phyloP scores from a whole-genome alignment of 2,888 invertebrate species.

The Protonemura montana region DNA sequence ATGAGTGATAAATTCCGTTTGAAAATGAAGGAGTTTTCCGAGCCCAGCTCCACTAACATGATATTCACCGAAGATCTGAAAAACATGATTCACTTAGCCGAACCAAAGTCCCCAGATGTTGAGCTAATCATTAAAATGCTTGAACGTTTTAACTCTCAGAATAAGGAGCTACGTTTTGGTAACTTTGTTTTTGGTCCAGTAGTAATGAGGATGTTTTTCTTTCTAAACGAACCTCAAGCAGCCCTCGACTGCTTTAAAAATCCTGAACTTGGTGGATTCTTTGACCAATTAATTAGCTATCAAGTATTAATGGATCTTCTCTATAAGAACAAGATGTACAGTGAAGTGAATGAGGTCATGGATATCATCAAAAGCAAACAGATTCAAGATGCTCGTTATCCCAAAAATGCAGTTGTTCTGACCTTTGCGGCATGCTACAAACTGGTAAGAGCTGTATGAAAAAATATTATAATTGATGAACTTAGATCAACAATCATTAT shows the following conservation, averaged over 20 bases:
- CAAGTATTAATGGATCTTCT: conserved; percentile 76
- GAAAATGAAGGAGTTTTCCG: conserved; percentile 74
- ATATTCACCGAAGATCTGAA: conserved; percentile 87
- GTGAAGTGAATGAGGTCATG: conserved; percentile 71
- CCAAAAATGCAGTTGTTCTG: conserved; percentile 73
- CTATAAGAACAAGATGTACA: conserved; percentile 71
- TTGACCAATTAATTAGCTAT: conserved; percentile 73
- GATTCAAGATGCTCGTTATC: conserved; percentile 70
- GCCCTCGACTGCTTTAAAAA: conserved; percentile 73
- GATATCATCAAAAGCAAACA: conserved; percentile 68
- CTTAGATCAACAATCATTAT: too few relatives aligned
- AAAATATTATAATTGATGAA: neutral
- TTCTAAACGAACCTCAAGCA: conserved; percentile 71
- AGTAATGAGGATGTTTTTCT: conserved; percentile 79
- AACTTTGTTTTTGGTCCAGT: conserved; percentile 83
- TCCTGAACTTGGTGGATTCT: conserved; percentile 69
- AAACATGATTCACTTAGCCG: conserved; percentile 77
- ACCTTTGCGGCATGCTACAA: conserved; percentile 77
- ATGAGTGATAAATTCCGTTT: conserved; percentile 71
- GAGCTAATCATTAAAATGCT: conserved; percentile 73
- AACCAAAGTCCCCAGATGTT: conserved; percentile 68
- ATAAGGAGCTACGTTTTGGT: conserved; percentile 76
- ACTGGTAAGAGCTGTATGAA: conserved; percentile 63
- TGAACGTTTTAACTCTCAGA: conserved; percentile 74
- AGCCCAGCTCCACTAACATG: conserved; percentile 66